Percentiles rank a stretch among this genome's conserved stretches.
Conservation (phyloP, 1,140 invertebrate species). For the Drosophila sp. region DNA sequence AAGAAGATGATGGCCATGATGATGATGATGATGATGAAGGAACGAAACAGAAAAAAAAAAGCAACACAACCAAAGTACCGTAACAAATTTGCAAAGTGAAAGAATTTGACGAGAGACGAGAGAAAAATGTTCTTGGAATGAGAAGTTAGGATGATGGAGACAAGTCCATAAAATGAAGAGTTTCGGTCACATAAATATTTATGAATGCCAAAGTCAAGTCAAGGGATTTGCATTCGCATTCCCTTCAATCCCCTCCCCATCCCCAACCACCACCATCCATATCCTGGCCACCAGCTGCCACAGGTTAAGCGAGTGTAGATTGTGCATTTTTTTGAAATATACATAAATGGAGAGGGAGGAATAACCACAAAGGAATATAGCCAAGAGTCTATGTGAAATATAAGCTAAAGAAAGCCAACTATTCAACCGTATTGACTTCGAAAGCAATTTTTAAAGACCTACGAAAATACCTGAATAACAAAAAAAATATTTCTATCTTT, state of each 20-base stretch:
- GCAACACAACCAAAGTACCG: slow-evolving; percentile 60
- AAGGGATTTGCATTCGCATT: slow-evolving; percentile 31
- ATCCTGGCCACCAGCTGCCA: not conserved
- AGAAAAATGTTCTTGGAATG: slow-evolving; percentile 62
- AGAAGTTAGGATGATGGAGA: slow-evolving; percentile 19
- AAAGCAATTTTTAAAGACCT: no score
- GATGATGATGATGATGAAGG: slow-evolving; percentile 4
- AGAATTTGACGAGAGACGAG: slow-evolving; percentile 67
- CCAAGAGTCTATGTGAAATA: not conserved
- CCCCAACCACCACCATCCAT: not conserved
- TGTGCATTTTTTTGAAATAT: not conserved
- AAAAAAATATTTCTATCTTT: no score
- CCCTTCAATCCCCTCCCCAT: not conserved
- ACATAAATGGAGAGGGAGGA: not conserved
- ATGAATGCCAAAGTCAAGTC: slow-evolving; percentile 47
- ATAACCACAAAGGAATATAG: not conserved
- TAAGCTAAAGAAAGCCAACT: no score
- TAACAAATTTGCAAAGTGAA: slow-evolving; percentile 73
- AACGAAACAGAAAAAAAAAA: slow-evolving; percentile 17
- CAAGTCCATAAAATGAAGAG: slow-evolving; percentile 43
- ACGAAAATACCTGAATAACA: no score
- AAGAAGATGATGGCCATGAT: not conserved
- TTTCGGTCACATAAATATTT: slow-evolving; percentile 68
- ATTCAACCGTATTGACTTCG: no score
- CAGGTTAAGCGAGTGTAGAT: not conserved